Evolutionary conservation across 2,888 invertebrate species (phyloP), one percentile per base, ranked within the genome.

Genomic region (Leptinotarsa tumamoca): DNA sequence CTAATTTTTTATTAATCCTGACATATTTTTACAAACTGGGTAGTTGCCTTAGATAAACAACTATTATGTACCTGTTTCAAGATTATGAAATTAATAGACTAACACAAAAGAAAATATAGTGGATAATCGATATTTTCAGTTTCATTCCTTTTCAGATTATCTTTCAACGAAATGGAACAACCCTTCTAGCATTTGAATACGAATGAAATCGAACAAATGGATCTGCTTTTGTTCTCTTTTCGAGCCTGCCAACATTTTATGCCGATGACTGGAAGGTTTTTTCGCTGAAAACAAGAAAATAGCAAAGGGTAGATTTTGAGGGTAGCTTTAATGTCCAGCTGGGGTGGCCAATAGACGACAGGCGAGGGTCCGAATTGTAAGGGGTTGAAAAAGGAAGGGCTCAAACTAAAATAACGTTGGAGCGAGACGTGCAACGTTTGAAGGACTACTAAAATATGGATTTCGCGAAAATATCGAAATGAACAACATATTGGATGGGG

Each of bases 291-390:
- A 82, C 78, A 80, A 80, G 75, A 77, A 77, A 80, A 83, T 80
- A 81, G 83, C 81, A 85, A 86, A 85, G 85, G 85, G 85, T 86
- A 83, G 83, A 79, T 51, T 71, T 79, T 75, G 82, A 84, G 86
- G 86, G 86, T 86, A 83, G 85, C 83, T 83, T 83, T 83, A 83
- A 83, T 84, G 84, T 84, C 84, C 84, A 80, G 83, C 81, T 80
- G 78, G 82, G 82, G 80, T 82, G 83, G 83, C 85, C 86, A 86
- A 86, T 85, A 73, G 78, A 72, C 77, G 79, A 78, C 73, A 78
- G 80, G 80, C 80, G 83, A 85, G 85, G 85, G 85, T 84, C 83
- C 82, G 80, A 80, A 74, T 79, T 81, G 80, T 80, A 82, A 84
- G 84, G 85, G 84, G 85, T 80, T 82, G 80, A 77, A 79, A 75